Conservation (phyloP, 2,888 invertebrate genomes). For the Macrophya annulata region DNA sequence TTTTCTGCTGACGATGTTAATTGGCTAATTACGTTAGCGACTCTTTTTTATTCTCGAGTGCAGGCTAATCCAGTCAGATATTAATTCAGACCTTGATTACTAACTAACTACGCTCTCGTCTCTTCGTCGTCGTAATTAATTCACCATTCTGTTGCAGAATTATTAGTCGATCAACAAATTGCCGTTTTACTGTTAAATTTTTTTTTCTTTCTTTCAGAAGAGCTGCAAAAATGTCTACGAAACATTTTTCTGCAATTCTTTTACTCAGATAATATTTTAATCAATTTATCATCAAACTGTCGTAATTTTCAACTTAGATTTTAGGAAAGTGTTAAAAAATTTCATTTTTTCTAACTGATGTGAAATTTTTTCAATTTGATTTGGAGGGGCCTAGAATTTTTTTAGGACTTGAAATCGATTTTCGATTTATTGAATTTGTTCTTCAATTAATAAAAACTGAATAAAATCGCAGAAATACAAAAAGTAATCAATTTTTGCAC, state of each 20-base stretch:
- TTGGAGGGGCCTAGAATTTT: background rate
- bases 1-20: slow-evolving; percentile 46
- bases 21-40: slow-evolving; percentile 44
- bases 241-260: no score
- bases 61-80: slow-evolving; percentile 51
- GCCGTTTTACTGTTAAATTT: background rate
- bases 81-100: slow-evolving; percentile 31
- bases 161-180: background rate
- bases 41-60: slow-evolving; percentile 29
- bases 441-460: no score
- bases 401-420: background rate
- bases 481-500: no score
- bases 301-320: no score
- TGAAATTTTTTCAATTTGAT: background rate
- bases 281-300: no score
- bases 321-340: no score
- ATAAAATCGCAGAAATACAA: no score
- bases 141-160: background rate
- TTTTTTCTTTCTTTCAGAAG: no score
- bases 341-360: no score
- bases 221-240: no score
- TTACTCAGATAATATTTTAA: no score
- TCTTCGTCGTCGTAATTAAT: background rate
- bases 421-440: no score
- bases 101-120: slow-evolving; percentile 6